phyloP scores from a whole-genome alignment of 2,888 invertebrate genomes.

The Drosophila rubida region DNA sequence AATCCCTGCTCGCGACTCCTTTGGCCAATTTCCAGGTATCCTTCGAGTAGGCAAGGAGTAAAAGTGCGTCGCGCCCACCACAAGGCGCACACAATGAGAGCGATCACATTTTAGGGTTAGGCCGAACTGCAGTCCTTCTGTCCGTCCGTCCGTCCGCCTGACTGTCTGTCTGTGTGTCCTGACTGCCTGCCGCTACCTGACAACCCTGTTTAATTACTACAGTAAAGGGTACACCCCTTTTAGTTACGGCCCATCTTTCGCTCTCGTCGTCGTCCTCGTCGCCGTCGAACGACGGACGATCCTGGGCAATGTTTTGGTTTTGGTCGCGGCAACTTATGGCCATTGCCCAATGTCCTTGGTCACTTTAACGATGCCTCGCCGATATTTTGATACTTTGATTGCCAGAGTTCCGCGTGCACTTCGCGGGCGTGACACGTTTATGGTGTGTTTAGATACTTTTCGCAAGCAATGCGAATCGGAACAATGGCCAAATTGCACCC shows the following conservation, averaged over 20 bases:
- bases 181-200: conserved; percentile 18
- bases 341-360: conserved; percentile 54
- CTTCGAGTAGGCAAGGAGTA: conserved; percentile 56
- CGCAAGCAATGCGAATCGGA: conserved; percentile 74
- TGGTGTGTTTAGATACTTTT: conserved; percentile 79
- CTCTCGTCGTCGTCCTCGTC: neutral
- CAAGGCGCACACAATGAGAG: conserved; percentile 65
- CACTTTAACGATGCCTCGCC: conserved; percentile 26
- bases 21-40: conserved; percentile 58
- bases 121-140: neutral
- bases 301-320: conserved; percentile 71
- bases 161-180: neutral
- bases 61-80: conserved; percentile 80
- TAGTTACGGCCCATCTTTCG: conserved; percentile 16
- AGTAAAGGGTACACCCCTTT: conserved; percentile 83
- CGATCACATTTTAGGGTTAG: conserved; percentile 65
- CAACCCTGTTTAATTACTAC: conserved; percentile 77
- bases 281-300: conserved; percentile 12
- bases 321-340: conserved; percentile 54
- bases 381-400: conserved; percentile 2
- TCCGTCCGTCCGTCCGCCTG: neutral
- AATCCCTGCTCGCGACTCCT: conserved; percentile 49
- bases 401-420: conserved; percentile 6
- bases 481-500: conserved; percentile 71
- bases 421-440: conserved; percentile 78